phyloP scores from a whole-genome alignment of 23 tunicate species.

The Halocynthia aurantium region DNA sequence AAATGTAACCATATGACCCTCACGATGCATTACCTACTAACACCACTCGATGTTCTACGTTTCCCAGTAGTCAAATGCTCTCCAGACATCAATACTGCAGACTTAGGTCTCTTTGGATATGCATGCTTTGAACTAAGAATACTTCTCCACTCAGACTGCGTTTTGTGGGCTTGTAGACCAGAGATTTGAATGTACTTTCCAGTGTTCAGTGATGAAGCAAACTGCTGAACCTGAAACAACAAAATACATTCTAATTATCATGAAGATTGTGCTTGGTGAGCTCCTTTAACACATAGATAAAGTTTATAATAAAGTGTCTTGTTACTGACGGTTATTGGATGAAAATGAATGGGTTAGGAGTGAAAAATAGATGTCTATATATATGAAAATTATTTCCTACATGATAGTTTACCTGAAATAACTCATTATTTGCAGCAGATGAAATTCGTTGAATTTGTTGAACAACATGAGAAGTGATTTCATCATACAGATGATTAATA shows the following conservation, averaged over 20 bases:
- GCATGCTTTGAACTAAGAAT: constrained; percentile 54
- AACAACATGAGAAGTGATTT: constrained; percentile 36
- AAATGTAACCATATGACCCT: too few relatives aligned
- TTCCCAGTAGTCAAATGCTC: constrained; percentile 58
- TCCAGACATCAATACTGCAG: constrained; percentile 67
- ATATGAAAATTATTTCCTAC: too few relatives aligned
- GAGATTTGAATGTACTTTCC: constrained; percentile 6
- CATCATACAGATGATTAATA: constrained; percentile 33
- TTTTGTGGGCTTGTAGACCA: constrained; percentile 3
- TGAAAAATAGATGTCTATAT: too few relatives aligned
- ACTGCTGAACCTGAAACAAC: not conserved
- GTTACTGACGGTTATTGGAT: too few relatives aligned
- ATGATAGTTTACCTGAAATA: too few relatives aligned
- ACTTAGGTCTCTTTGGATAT: constrained; percentile 77
- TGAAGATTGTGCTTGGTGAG: too few relatives aligned
- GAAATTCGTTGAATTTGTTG: constrained; percentile 14
- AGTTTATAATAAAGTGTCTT: too few relatives aligned
- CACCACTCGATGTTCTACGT: constrained; percentile 20
- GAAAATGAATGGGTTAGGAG: too few relatives aligned
- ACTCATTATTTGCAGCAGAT: too few relatives aligned
- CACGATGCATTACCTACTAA: too few relatives aligned
- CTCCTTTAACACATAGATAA: too few relatives aligned
- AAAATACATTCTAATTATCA: too few relatives aligned
- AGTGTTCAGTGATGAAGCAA: not conserved
- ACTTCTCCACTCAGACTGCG: constrained; percentile 18